Evolutionary conservation across 2,113 vertebrate genomes (phyloP), one percentile per base, ranked within the genome.

Genomic region (Macroglossus sobrinus): DNA sequence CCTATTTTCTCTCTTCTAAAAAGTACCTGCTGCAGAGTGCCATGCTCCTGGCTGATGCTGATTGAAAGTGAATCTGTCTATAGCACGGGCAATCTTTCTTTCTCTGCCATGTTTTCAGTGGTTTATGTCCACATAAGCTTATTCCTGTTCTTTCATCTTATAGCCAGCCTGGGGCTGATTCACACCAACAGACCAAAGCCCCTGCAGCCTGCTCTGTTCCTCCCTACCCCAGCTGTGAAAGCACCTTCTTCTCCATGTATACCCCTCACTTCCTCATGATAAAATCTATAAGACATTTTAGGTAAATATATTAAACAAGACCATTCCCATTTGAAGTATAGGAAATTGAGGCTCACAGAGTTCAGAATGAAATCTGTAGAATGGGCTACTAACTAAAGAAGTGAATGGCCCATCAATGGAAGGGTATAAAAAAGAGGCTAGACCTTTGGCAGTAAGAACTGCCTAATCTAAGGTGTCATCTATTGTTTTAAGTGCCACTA

Each of bases 181-280:
- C 40, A 43, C 13, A 30, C 63, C 43, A 4, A 16, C 50, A 40
- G 7, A 12, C 16, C 0, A 0, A 26, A 3, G 30, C 22, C 45
- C 26, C 3, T 9, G 18, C 7, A 26, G 1, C 57, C 57, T n/a
- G 38, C 33, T 75, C 50, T 45, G 5, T 6, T 11, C 38, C 45
- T 26, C n/a, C 4, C 26, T 16, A 1, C 18, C 64, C 68, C 26
- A 1, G 1, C 0, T 1, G 2, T 8, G 5, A 10, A n/a, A n/a
- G 15, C 3, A 4, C 38, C n/a, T 72, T 21, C 72, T 64, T 74
- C 61, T 43, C 3, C 18, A 45, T 28, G 59, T 12, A 12, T 8
- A 55, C 4, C 5, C 18, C 66, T 68, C 6, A 35, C 24, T 50
- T 30, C 30, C 38, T 64, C 43, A 38, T 30, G 74, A 63, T 61